Conservation (phyloP, 2,888 invertebrate genomes). For the Watsonalla binaria region DNA sequence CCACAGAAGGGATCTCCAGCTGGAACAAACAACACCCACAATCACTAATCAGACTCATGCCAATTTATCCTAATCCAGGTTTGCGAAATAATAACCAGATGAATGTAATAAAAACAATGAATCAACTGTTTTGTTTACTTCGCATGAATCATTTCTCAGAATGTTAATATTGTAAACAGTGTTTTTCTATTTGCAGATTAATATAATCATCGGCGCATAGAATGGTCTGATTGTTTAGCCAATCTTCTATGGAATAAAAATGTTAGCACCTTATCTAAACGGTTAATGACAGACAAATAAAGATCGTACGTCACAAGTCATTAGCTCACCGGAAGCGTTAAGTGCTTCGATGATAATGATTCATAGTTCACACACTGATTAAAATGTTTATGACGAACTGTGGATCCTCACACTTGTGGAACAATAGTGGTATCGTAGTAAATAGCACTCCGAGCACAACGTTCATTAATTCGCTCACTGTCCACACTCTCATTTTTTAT, state of each 20-base stretch:
- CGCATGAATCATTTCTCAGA: neutral
- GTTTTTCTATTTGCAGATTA: no score
- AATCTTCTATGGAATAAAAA: no score
- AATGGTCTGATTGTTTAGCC: no score
- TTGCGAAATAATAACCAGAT: neutral
- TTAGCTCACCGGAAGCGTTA: neutral
- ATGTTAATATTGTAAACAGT: no score
- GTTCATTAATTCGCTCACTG: slow-evolving; percentile 32
- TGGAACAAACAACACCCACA: slow-evolving; percentile 66
- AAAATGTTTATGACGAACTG: slow-evolving; percentile 44
- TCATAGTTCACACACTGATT: slow-evolving; percentile 38
- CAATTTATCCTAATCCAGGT: neutral
- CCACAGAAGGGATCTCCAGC: slow-evolving; percentile 92
- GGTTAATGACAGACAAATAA: neutral
- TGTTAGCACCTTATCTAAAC: neutral
- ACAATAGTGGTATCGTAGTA: slow-evolving; percentile 35
- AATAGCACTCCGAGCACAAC: slow-evolving; percentile 36
- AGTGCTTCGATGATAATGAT: neutral
- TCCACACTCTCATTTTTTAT: slow-evolving; percentile 42
- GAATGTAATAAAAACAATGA: neutral
- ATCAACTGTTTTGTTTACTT: neutral
- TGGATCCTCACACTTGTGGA: slow-evolving; percentile 43
- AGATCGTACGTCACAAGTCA: neutral
- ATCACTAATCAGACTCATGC: neutral
- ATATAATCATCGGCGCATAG: no score